phyloP scores from a whole-genome alignment of 2,797 vertebrate species.

The Hippocampus kuda region DNA sequence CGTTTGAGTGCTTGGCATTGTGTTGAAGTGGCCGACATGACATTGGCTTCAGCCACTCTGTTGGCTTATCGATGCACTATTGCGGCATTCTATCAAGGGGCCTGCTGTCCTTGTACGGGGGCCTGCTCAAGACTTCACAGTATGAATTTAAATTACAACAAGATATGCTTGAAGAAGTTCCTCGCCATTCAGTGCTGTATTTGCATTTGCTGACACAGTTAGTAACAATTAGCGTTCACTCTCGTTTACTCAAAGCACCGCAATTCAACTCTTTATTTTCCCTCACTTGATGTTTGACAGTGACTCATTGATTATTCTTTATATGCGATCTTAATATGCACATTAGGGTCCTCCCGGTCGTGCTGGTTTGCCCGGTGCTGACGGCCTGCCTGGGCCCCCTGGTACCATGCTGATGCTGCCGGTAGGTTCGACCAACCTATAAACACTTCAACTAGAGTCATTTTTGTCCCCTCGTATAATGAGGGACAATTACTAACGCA shows the following conservation, averaged over 20 bases:
- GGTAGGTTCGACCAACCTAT: constrained; percentile 61
- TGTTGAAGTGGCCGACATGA: not conserved
- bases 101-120: too few species aligned
- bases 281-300: not conserved
- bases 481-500: not conserved
- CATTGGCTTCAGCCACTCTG: too few species aligned
- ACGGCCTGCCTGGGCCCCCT: constrained; percentile 90
- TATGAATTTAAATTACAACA: too few species aligned
- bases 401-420: constrained; percentile 98
- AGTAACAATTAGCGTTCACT: not conserved
- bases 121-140: too few species aligned
- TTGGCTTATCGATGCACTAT: too few species aligned
- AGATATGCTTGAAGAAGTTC: not conserved
- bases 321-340: not conserved
- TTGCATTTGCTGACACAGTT: not conserved
- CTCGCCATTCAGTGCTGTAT: not conserved
- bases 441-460: not conserved
- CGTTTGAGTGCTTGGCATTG: not conserved
- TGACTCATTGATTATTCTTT: not conserved
- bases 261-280: too few species aligned
- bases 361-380: constrained; percentile 86
- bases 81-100: too few species aligned
- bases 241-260: too few species aligned
- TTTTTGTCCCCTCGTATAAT: not conserved
- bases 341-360: constrained; percentile 85